A percentile compares a stretch with the other conserved stretches of the same genome.
These are phyloP conservation scores for Phortica magna DNA, from an alignment of 2,888 invertebrate genomes.

Conservation along the genomic window DNA sequence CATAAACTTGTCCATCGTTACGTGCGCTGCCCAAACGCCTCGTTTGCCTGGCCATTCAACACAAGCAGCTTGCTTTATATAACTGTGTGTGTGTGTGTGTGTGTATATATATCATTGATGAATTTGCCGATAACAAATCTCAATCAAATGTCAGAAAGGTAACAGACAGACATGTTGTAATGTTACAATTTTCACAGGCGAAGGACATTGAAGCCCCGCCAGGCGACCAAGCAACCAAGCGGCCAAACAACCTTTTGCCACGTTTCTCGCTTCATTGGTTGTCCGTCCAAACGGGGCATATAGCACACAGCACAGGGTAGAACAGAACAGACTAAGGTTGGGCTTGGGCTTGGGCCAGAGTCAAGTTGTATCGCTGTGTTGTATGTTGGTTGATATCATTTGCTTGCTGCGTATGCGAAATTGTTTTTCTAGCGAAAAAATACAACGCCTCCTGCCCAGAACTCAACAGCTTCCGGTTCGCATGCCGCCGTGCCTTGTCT, in stretches of 20 bases:
- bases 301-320: too few relatives aligned
- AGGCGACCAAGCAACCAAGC: not conserved
- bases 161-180: conserved; percentile 76
- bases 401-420: conserved; percentile 61
- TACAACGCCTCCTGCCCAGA: not conserved
- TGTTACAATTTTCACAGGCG: conserved; percentile 74
- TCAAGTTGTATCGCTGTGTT: not conserved
- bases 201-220: conserved; percentile 5
- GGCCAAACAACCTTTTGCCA: conserved; percentile 3
- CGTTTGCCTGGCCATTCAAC: not conserved
- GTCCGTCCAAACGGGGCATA: too few relatives aligned
- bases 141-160: conserved; percentile 78
- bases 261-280: conserved; percentile 28
- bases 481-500: conserved; percentile 21
- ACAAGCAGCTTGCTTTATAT: not conserved
- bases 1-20: not conserved
- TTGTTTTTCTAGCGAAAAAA: conserved; percentile 57
- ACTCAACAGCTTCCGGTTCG: not conserved
- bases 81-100: conserved; percentile 56
- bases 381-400: not conserved
- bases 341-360: too few relatives aligned
- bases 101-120: conserved; percentile 76
- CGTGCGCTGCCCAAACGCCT: not conserved
- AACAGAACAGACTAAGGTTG: too few relatives aligned
- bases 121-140: conserved; percentile 77